A percentile compares a stretch with the other conserved stretches of the same genome.
Conservation (phyloP, 1,140 invertebrate genomes). For the Semibalanus balanoides region DNA sequence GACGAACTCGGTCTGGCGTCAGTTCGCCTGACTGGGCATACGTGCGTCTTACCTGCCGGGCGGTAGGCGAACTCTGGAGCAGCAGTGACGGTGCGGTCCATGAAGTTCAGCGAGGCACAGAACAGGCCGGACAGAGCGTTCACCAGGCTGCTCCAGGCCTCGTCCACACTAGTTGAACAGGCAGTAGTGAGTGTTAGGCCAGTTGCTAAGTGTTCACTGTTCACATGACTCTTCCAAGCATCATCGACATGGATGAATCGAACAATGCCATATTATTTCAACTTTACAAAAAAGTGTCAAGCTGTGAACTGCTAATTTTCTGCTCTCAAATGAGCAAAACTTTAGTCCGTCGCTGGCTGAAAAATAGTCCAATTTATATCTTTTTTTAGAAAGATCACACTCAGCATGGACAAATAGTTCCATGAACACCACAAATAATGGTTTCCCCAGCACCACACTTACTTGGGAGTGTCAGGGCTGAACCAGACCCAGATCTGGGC, state of each 20-base stretch:
- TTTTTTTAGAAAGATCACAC: not conserved
- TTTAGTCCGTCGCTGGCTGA: no score
- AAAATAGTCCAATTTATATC: not conserved
- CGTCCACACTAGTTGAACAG: conserved; percentile 43
- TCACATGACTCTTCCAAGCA: not conserved
- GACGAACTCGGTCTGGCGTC: no score
- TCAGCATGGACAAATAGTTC: not conserved
- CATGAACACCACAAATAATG: not conserved
- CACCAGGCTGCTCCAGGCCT: conserved; percentile 71
- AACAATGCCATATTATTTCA: not conserved
- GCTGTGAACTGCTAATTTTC: not conserved
- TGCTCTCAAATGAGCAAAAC: no score
- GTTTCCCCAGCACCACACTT: conserved; percentile 20
- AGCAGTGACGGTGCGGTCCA: conserved; percentile 73
- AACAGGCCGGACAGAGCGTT: conserved; percentile 82
- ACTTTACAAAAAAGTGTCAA: not conserved
- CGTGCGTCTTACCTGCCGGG: conserved; percentile 39
- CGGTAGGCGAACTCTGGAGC: conserved; percentile 66
- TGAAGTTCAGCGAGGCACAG: conserved; percentile 92
- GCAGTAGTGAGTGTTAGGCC: conserved; percentile 12
- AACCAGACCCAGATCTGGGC: conserved; percentile 92
- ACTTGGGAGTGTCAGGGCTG: conserved; percentile 37
- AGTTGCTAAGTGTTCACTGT: not conserved
- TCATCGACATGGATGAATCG: not conserved
- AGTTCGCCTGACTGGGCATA: no score